These are phyloP conservation scores for Ectemnius lituratus DNA, from an alignment of 2,888 invertebrate species.

Conservation along the genomic window DNA sequence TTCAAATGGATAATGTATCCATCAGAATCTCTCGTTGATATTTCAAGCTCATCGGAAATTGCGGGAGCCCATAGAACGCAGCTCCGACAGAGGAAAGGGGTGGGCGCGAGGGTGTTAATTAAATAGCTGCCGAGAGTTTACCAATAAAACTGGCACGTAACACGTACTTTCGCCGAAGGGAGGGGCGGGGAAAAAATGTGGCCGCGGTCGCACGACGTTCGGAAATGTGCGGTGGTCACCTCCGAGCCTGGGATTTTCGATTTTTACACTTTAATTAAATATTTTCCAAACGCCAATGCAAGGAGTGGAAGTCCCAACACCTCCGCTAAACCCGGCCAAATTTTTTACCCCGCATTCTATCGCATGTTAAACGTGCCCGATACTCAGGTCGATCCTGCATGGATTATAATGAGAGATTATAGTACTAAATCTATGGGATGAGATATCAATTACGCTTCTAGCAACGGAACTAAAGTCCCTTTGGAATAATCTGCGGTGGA, in stretches of 20 bases:
- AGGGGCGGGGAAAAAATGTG: slow-evolving; percentile 53
- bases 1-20: too few relatives aligned
- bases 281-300: slow-evolving; percentile 62
- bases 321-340: slow-evolving; percentile 38
- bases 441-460: slow-evolving; percentile 3
- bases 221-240: slow-evolving; percentile 59
- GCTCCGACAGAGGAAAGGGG: neutral
- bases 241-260: slow-evolving; percentile 68
- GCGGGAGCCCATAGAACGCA: too few relatives aligned
- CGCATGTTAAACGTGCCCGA: slow-evolving; percentile 1
- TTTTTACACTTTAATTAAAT: slow-evolving; percentile 76
- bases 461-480: slow-evolving; percentile 12
- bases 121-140: slow-evolving; percentile 69
- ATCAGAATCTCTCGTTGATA: too few relatives aligned
- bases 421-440: too few relatives aligned
- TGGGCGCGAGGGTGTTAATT: slow-evolving; percentile 62
- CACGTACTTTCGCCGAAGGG: slow-evolving; percentile 41
- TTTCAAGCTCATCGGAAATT: too few relatives aligned
- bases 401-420: too few relatives aligned
- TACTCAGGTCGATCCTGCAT: too few relatives aligned
- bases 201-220: slow-evolving; percentile 58
- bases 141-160: slow-evolving; percentile 63
- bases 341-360: slow-evolving; percentile 32
- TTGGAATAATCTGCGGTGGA: neutral
- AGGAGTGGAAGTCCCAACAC: slow-evolving; percentile 42